phyloP scores from a whole-genome alignment of 2,888 invertebrate genomes.

The Polydrusus pterygomalis region DNA sequence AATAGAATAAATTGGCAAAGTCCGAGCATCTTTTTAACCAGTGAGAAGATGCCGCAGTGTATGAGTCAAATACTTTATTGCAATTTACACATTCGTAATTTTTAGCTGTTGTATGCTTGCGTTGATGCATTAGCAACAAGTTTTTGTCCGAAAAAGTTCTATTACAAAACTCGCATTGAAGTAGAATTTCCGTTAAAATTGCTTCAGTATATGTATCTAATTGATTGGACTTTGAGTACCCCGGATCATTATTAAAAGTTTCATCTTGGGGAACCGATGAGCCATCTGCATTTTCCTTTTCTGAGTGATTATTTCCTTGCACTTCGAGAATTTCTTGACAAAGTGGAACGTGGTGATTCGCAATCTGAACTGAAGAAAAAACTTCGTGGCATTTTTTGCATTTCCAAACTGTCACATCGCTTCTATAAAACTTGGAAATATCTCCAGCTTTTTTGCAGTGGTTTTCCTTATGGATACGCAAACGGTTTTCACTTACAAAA shows the following conservation, averaged over 20 bases:
- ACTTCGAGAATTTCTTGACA: conserved; percentile 37
- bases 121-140: conserved; percentile 71
- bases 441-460: conserved; percentile 71
- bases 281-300: conserved; percentile 34
- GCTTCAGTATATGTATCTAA: conserved; percentile 64
- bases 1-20: conserved; percentile 72
- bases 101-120: conserved; percentile 70
- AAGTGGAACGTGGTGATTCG: conserved; percentile 61
- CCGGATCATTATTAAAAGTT: not conserved
- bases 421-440: conserved; percentile 71
- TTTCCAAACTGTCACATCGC: conserved; percentile 71
- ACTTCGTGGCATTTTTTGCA: conserved; percentile 71
- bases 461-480: conserved; percentile 71
- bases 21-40: conserved; percentile 74
- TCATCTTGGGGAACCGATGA: conserved; percentile 17
- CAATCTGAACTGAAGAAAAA: conserved; percentile 67
- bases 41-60: conserved; percentile 74
- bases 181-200: conserved; percentile 70
- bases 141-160: conserved; percentile 75
- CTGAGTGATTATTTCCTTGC: conserved; percentile 17
- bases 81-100: conserved; percentile 73
- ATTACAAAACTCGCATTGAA: conserved; percentile 79
- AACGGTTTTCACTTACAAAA: conserved; percentile 71
- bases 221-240: conserved; percentile 16
- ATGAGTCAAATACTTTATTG: conserved; percentile 72